Base-by-base conservation (phyloP, 37 sponge, comb jelly and placozoan genomes). In the Beroe ovata region DNA sequence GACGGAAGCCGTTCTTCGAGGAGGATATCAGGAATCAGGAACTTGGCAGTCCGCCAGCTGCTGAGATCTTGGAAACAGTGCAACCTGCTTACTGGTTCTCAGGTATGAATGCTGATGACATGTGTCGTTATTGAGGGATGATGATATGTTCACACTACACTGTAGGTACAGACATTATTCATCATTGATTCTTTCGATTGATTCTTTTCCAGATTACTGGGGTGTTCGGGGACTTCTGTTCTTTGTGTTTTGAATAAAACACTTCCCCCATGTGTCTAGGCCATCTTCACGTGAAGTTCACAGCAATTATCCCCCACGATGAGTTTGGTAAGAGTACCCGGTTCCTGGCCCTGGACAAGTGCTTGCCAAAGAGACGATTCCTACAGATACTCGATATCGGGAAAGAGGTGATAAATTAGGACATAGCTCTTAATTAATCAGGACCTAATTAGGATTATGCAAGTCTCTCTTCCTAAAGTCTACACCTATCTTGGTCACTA, bases 321-420 rank as follows among this genome's bases (percentile, higher is more conserved):
- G 28, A 64, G 19, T 25, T 59, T 30, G 88, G 64, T 34, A 71
- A 33, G 1, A 38, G 34, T 33, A 58, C 64, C 39, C 36, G 62
- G 39, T 97, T 97, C 88, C 91, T 97, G 4, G 95, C 98, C 14
- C 94, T 97, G 14, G 95, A 95, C 88, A 97, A 97, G 89, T 93
- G 94, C 37, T 90, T 95, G 11, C 99, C 99, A 14, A 88, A 91
- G 35, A 88, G 93, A 89, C 42, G 69, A 1, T 97, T 92, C 88
- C 58, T 97, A 35, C 94, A 97, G 92, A 93, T 97, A 33, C 21
- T 60, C 11, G 88, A 32, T 0, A 61, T 81, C 37, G 61, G 64
- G 2, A 25, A 60, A 14, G 38, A 3, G 33, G 89, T 60, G 32
- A 54, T 8, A 11, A 33, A 66, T 33, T 47, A n/a, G n/a, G n/a